A percentile compares a stretch with the other conserved stretches of the same genome.
Conservation (phyloP, 2,888 invertebrate species). For the Synergus japonicus region DNA sequence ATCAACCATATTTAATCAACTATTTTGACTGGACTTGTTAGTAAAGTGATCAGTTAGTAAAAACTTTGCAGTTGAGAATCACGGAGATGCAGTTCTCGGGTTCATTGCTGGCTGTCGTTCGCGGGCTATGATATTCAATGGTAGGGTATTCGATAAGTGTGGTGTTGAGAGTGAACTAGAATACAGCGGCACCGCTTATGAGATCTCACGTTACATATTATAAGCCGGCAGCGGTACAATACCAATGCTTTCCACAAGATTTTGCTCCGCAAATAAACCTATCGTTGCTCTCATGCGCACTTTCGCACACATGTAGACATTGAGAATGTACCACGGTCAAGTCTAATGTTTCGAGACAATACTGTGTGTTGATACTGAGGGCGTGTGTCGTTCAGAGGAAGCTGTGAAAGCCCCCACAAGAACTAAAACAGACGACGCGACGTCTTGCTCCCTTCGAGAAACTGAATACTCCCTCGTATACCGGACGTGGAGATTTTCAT, state of each 20-base stretch:
- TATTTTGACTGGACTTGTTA: too few species aligned
- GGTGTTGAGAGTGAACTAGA: constrained; percentile 42
- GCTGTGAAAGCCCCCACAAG: constrained; percentile 60
- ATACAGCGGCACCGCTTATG: constrained; percentile 50
- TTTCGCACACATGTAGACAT: constrained; percentile 60
- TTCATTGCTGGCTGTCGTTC: constrained; percentile 44
- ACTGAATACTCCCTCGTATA: constrained; percentile 15
- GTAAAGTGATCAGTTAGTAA: too few species aligned
- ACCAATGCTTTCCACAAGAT: constrained; percentile 61
- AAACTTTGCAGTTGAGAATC: constrained; percentile 1
- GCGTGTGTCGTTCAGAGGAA: constrained; percentile 56
- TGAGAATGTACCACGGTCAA: constrained; percentile 42
- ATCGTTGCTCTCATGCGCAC: constrained; percentile 37
- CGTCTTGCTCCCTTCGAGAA: neutral
- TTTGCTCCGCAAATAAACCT: constrained; percentile 46
- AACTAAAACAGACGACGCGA: constrained; percentile 43
- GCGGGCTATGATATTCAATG: constrained; percentile 42
- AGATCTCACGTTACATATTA: constrained; percentile 67
- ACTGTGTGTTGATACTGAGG: constrained; percentile 62
- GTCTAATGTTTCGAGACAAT: constrained; percentile 62
- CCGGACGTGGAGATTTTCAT: constrained; percentile 28
- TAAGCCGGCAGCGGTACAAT: constrained; percentile 64
- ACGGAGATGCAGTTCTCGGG: constrained; percentile 13
- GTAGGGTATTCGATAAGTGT: constrained; percentile 45
- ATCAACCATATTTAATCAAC: too few species aligned